Evolutionary conservation across 1,140 invertebrate genomes (phyloP).

Genomic region (Conopomorpha cramerella): DNA sequence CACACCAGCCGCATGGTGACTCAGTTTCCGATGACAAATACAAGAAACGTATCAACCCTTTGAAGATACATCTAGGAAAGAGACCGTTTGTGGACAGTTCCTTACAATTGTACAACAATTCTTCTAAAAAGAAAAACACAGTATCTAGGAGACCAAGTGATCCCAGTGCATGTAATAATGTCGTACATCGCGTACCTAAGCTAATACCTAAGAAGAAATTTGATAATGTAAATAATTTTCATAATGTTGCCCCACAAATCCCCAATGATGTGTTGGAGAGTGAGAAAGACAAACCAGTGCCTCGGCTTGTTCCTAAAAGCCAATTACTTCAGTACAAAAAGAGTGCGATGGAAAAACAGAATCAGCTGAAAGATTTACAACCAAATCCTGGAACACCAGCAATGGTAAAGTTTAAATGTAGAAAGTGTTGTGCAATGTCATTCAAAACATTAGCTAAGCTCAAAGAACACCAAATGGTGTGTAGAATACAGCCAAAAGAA

Average conservation of each 20-base stretch:
- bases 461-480: conserved; percentile 66
- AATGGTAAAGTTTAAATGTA: conserved; percentile 69
- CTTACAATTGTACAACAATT: conserved; percentile 20
- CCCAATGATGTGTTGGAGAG: conserved; percentile 17
- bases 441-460: conserved; percentile 64
- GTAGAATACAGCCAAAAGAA: conserved; percentile 50
- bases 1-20: conserved; percentile 19
- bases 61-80: conserved; percentile 48
- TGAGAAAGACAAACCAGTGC: conserved; percentile 45
- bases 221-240: conserved; percentile 29
- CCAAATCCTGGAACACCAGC: conserved; percentile 70
- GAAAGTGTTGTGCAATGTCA: conserved; percentile 66
- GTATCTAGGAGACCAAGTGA: conserved; percentile 31
- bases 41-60: conserved; percentile 41
- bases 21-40: conserved; percentile 24
- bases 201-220: conserved; percentile 28
- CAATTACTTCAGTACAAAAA: conserved; percentile 46
- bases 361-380: conserved; percentile 62
- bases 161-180: conserved; percentile 15
- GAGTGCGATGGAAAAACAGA: conserved; percentile 38
- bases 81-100: conserved; percentile 45
- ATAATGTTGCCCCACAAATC: conserved; percentile 26
- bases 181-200: conserved; percentile 32
- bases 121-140: conserved; percentile 32
- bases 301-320: conserved; percentile 47